Base-by-base conservation (phyloP, 2,888 invertebrate genomes). In the Drosophila nr. perissopoda region DNA sequence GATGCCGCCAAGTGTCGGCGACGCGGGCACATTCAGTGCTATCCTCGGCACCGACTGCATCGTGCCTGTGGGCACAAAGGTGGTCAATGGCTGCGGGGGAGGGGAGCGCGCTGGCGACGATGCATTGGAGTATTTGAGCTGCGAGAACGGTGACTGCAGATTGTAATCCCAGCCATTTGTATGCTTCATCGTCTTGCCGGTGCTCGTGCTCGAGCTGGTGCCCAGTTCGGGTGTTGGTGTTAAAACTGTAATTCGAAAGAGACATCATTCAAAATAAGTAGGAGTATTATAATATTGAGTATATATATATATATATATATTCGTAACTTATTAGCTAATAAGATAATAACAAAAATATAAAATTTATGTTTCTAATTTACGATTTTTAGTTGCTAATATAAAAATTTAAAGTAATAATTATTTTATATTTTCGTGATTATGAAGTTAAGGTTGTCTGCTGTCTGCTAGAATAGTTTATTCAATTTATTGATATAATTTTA, bases 121-220 rank as follows among this genome's bases (percentile, higher is more conserved):
- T 29, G 66, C 67, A 4, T 71, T 79, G 2, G 81, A 83, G 59
- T 89, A 90, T 68, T 91, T 91, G 59, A 90, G 88, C 52, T 92
- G 89, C 1, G 89, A 76, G 78, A 93, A 92, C 3, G 93, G 92
- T 38, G 92, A 92, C 63, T 91, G 89, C 46, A 92, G 75, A 69
- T 92, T 93, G 58, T 93, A 93, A 70, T 93, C 93, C 93, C 93
- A 93, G 51, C 93, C 93, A 49, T 92, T 93, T 4, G 92, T 92
- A 36, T 93, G 90, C n/a, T 90, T 88, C 49, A 91, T 90, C 31
- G 89, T 89, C 63, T 88, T 85, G 33, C 91, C 91, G 1, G 91
- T 91, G 60, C 84, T 91, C 48, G 92, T 91, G 51, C 92, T 88
- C 18, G 91, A 90, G 18, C 90, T 88, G 54, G 90, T 82, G 11